Conservation (phyloP, 2,797 vertebrate genomes). For the Heliangelus exortis region DNA sequence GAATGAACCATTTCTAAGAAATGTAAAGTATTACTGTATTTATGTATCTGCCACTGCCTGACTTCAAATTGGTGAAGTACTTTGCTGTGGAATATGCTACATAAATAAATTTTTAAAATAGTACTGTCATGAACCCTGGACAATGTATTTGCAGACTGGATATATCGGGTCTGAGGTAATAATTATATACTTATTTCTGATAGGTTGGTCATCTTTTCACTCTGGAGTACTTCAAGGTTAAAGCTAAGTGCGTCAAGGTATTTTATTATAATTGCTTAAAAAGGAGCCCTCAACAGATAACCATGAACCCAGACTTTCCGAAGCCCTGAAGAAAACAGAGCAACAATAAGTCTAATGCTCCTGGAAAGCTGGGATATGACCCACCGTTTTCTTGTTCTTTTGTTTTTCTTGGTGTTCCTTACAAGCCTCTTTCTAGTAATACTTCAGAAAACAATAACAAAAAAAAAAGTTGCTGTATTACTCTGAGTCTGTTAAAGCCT, state of each 20-base stretch:
- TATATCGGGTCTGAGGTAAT: constrained; percentile 6
- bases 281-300: not conserved
- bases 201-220: constrained; percentile 53
- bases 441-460: not conserved
- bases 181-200: constrained; percentile 54
- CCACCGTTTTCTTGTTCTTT: not conserved
- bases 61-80: not conserved
- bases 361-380: not conserved
- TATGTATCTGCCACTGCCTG: not conserved
- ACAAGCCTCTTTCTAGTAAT: not conserved
- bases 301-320: constrained; percentile 24
- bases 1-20: not conserved
- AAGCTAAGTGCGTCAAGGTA: constrained; percentile 46
- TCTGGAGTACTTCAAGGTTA: constrained; percentile 51
- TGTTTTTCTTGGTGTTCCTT: not conserved
- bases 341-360: not conserved
- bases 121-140: not conserved
- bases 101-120: not conserved
- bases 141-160: not conserved
- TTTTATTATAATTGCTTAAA: constrained; percentile 15
- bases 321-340: not conserved
- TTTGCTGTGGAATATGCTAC: not conserved
- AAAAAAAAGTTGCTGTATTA: not conserved
- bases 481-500: not conserved
- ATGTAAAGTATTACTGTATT: not conserved